Evolutionary conservation across 2,888 invertebrate species (phyloP), one percentile per base, ranked within the genome.

Genomic region (Drosophila colorata): DNA sequence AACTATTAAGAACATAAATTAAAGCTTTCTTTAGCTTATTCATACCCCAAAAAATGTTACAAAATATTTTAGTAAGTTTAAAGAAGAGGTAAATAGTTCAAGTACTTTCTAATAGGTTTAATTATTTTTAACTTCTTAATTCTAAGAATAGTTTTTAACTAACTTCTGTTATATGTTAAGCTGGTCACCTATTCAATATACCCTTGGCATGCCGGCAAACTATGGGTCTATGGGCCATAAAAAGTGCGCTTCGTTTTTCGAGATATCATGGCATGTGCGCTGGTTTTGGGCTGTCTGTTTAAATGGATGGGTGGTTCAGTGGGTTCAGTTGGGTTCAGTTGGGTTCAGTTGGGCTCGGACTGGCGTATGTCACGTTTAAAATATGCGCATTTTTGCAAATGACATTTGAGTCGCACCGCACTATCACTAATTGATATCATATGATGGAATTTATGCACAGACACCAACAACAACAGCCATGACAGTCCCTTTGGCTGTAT

Each of bases 371-470:
- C 78, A 83, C 78, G 66, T 69, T 81, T 83, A 88, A 85, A 85
- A 85, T 86, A 85, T 85, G 88, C 85, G 74, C 65, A 88, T 88
- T 88, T 88, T 74, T 86, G 88, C 84, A 85, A 85, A 85, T 88
- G 85, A 83, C 85, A 85, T 88, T 88, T 83, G 87, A 87, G 84
- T 78, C 82, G 87, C 87, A 78, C 86, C 83, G 77, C 88, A 85
- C 84, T 88, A 85, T 85, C 88, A 85, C 85, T 85, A 85, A 85
- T 85, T 85, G 85, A 85, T 85, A 85, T 85, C 85, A 86, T 86
- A 85, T 88, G 85, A 83, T 83, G 83, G 77, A 83, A 83, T 87
- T 83, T 85, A 85, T 87, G 83, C 85, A 74, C 82, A 83, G 82
- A 74, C 79, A 71, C 74, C 65, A 49, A 31, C 49, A 23, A 38